A percentile compares a stretch with the other conserved stretches of the same genome.
phyloP scores from a whole-genome alignment of 2,797 vertebrate genomes.

The Anableps anableps region DNA sequence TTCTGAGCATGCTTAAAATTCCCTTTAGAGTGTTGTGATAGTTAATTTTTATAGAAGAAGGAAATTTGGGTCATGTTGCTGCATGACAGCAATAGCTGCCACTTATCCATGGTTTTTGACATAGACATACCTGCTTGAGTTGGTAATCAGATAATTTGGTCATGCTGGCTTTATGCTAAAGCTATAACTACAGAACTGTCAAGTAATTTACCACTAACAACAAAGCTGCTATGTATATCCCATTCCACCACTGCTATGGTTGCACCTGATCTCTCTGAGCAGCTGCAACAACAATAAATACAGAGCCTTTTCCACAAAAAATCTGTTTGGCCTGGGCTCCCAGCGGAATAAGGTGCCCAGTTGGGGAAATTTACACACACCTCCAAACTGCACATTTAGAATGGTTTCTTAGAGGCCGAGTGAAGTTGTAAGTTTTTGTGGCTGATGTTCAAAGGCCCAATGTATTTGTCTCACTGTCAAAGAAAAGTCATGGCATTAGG shows the following conservation, averaged over 20 bases:
- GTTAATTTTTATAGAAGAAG: background rate
- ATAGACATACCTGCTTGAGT: background rate
- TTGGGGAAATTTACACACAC: background rate
- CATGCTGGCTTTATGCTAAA: background rate
- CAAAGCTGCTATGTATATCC: too few relatives aligned
- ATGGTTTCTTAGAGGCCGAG: background rate
- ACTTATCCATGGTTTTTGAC: background rate
- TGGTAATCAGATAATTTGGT: background rate
- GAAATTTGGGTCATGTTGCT: background rate
- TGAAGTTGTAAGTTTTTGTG: background rate
- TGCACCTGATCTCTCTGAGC: background rate
- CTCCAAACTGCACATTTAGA: background rate
- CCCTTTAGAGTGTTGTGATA: too few relatives aligned
- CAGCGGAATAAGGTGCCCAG: background rate
- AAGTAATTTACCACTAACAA: background rate
- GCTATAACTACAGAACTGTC: background rate
- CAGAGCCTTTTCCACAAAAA: background rate
- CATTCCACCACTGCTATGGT: background rate
- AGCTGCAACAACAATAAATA: background rate
- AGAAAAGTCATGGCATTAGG: too few relatives aligned
- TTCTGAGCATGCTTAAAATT: background rate
- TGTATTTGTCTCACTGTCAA: too few relatives aligned
- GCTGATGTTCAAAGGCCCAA: too few relatives aligned
- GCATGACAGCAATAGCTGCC: background rate
- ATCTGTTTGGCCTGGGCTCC: background rate